Percentiles rank a stretch among this genome's conserved stretches.
Conservation (phyloP, 2,113 vertebrate species). For the Phyllostomus hastatus region DNA sequence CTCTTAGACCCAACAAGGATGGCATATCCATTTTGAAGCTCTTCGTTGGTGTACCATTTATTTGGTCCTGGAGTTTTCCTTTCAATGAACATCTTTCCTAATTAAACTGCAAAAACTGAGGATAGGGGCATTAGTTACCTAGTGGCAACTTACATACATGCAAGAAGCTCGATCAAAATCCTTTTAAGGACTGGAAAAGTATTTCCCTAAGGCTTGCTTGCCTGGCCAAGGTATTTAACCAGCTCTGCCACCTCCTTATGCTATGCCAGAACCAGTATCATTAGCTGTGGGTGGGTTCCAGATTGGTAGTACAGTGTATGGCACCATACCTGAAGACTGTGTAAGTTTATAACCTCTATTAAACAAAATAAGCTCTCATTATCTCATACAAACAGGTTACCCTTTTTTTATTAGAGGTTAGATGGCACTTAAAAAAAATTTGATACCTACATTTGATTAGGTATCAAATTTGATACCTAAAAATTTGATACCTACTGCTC, state of each 20-base stretch:
- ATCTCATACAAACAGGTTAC: not conserved
- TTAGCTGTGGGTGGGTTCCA: not conserved
- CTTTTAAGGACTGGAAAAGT: not conserved
- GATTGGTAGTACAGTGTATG: not conserved
- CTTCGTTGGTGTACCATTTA: not conserved
- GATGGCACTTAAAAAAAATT: not conserved
- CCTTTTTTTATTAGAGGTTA: not conserved
- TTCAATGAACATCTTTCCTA: not conserved
- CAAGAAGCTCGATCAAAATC: not conserved
- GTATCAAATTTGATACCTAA: not conserved
- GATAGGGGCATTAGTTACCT: not conserved
- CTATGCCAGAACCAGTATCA: not conserved
- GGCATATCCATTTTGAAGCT: not conserved
- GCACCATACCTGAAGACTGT: not conserved
- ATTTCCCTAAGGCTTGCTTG: not conserved
- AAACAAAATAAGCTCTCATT: conserved; percentile 39
- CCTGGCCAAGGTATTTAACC: conserved; percentile 5
- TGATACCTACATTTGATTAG: not conserved
- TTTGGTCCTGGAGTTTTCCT: not conserved
- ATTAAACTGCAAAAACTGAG: conserved; percentile 21
- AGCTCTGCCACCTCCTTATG: not conserved
- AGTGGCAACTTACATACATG: not conserved
- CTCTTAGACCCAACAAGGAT: not conserved
- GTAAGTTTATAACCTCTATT: not conserved
- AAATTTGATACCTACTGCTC: not conserved